phyloP scores from a whole-genome alignment of 2,113 vertebrate genomes.

The Rhinolophus ferrumequinum region DNA sequence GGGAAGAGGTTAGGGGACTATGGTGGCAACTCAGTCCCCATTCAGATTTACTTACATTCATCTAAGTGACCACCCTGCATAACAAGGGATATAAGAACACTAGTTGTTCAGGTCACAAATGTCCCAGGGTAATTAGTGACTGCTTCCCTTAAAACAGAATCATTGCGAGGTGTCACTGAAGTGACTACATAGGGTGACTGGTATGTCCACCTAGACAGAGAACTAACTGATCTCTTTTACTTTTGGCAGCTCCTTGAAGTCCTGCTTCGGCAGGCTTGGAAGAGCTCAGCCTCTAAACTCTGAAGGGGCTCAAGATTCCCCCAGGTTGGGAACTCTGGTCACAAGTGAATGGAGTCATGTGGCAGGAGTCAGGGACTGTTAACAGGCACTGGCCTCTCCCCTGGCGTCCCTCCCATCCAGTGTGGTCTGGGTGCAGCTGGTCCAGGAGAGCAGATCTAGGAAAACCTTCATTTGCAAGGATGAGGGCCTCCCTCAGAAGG shows the following conservation, averaged over 20 bases:
- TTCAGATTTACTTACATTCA: background rate
- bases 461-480: rapidly evolving
- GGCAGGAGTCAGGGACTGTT: background rate
- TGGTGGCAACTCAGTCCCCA: background rate
- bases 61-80: background rate
- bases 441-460: background rate
- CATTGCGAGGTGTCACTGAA: background rate
- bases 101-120: background rate
- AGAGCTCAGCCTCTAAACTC: background rate
- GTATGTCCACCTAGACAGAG: too few species aligned
- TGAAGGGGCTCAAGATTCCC: background rate
- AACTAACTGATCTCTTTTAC: background rate
- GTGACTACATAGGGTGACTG: background rate
- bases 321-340: background rate
- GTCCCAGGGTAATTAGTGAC: background rate
- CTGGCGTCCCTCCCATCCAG: background rate
- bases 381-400: background rate
- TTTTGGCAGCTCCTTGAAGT: background rate
- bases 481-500: background rate
- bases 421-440: background rate
- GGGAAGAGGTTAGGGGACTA: background rate
- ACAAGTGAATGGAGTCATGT: rapidly evolving
- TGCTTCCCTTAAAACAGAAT: background rate
- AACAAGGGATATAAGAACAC: background rate
- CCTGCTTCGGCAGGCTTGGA: background rate